A percentile compares a stretch with the other conserved stretches of the same genome.
phyloP scores from a whole-genome alignment of 2,797 vertebrate genomes.

The Bufotes viridis region DNA sequence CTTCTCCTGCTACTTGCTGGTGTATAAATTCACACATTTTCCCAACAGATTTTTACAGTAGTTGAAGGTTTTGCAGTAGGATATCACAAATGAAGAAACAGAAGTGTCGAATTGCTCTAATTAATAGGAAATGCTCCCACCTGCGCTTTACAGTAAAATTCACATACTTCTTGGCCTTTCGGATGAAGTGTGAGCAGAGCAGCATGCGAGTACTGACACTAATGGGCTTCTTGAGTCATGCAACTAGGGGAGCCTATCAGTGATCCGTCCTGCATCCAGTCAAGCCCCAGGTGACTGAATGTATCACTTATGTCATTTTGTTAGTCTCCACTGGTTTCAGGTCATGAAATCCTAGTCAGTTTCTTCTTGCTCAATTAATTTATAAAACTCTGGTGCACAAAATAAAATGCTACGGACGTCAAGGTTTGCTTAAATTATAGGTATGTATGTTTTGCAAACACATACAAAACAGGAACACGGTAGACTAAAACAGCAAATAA shows the following conservation, averaged over 20 bases:
- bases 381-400: constrained; percentile 45
- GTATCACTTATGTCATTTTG: constrained; percentile 48
- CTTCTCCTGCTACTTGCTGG: not conserved
- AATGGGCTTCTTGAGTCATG: constrained; percentile 60
- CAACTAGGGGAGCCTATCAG: constrained; percentile 50
- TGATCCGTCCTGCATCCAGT: constrained; percentile 54
- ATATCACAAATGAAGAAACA: constrained; percentile 21
- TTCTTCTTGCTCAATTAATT: constrained; percentile 48
- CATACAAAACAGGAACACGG: not conserved
- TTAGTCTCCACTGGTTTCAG: constrained; percentile 45
- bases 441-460: not conserved
- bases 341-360: constrained; percentile 39
- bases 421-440: constrained; percentile 55
- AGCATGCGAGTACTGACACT: constrained; percentile 52
- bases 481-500: not conserved
- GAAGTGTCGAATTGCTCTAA: constrained; percentile 51
- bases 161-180: constrained; percentile 53
- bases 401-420: constrained; percentile 27
- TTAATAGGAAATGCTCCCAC: constrained; percentile 56
- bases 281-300: constrained; percentile 57
- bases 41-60: constrained; percentile 26
- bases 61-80: constrained; percentile 20
- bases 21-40: constrained; percentile 28
- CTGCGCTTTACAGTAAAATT: constrained; percentile 51
- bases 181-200: constrained; percentile 26